Conservation (phyloP, 2,888 invertebrate genomes). For the Rhopalosiphum nymphaeae region DNA sequence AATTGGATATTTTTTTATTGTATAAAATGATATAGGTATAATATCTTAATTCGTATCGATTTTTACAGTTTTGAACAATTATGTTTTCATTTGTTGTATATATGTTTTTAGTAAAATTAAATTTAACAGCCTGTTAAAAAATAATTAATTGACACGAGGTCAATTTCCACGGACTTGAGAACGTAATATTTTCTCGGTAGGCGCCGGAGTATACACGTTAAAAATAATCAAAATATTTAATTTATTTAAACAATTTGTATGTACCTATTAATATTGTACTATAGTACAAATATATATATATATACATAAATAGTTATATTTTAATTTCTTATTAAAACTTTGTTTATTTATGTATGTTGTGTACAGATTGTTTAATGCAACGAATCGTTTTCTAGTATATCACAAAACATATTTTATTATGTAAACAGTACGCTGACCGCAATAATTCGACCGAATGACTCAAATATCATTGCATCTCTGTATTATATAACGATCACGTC, state of each 20-base stretch:
- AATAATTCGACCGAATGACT: conserved; percentile 10
- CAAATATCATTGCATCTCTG: background rate
- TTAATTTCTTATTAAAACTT: background rate
- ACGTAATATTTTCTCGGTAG: background rate
- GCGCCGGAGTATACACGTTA: background rate
- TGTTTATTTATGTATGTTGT: background rate
- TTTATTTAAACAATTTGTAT: background rate
- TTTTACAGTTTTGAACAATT: background rate
- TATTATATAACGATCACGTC: background rate
- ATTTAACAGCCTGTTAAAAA: background rate
- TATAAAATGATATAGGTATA: background rate
- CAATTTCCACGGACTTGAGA: background rate
- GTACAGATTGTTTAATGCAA: background rate
- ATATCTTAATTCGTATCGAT: background rate
- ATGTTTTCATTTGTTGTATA: background rate
- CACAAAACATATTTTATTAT: background rate
- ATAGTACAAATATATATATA: no score
- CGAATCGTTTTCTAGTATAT: background rate
- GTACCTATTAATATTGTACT: background rate
- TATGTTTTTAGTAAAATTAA: background rate
- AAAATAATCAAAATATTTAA: background rate
- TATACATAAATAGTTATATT: background rate
- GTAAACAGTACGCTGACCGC: conserved; percentile 32
- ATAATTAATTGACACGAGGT: background rate
- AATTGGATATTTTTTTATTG: background rate